Percentiles rank a stretch among this genome's conserved stretches.
phyloP scores from a whole-genome alignment of 23 tunicate species.

The Halocynthia aurantium region DNA sequence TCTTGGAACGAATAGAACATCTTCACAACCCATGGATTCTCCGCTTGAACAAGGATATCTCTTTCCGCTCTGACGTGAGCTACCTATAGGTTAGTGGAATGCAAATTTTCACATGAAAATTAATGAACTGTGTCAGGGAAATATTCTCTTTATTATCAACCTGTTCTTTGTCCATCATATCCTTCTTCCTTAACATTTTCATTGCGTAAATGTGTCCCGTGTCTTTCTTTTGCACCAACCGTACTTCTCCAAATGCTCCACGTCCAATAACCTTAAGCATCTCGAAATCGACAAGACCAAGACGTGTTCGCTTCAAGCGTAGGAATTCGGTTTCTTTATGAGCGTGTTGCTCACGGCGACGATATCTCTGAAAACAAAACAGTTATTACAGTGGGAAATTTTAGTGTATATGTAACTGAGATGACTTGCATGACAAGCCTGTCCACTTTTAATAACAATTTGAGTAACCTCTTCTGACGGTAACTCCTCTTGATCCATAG shows the following conservation, averaged over 20 bases:
- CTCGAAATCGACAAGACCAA: slow-evolving; percentile 96
- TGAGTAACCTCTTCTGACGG: slow-evolving; percentile 50
- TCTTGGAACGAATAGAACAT: slow-evolving; percentile 99
- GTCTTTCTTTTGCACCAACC: slow-evolving; percentile 94
- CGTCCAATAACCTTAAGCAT: slow-evolving; percentile 95
- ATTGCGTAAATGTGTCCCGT: slow-evolving; percentile 98
- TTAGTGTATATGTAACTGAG: no score
- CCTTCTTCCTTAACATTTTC: slow-evolving; percentile 94
- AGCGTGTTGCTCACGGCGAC: slow-evolving; percentile 65
- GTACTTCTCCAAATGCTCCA: slow-evolving; percentile 99
- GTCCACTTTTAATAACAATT: no score
- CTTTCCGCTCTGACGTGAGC: slow-evolving; percentile 98
- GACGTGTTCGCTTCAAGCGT: slow-evolving; percentile 89
- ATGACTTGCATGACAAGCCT: no score
- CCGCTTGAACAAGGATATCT: slow-evolving; percentile 96
- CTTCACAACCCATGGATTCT: slow-evolving; percentile 98
- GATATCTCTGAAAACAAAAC: slow-evolving; percentile 55
- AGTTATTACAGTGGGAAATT: no score
- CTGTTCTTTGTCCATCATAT: slow-evolving; percentile 99
- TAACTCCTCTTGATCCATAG: slow-evolving; percentile 57
- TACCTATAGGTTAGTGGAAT: slow-evolving; percentile 39
- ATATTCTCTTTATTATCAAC: slow-evolving; percentile 17
- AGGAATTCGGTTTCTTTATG: slow-evolving; percentile 95
- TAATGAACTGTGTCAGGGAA: background rate
- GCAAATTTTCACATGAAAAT: background rate